Evolutionary conservation across 2,797 vertebrate genomes (phyloP).

Genomic region (Odontamblyopus lacepedii): DNA sequence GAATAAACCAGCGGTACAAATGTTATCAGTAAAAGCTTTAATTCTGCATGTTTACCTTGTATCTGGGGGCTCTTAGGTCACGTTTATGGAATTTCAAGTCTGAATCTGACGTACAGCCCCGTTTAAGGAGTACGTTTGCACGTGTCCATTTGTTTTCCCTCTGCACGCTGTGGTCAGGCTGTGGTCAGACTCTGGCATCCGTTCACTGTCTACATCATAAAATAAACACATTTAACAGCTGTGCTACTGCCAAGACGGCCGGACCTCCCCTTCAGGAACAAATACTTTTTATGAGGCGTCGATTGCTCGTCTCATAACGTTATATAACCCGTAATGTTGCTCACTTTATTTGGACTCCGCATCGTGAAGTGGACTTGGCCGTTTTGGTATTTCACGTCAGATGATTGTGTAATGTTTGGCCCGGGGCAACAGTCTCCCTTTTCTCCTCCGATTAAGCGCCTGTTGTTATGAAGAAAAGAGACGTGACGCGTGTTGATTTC

Average conservation of each 20-base stretch:
- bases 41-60: too few species aligned
- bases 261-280: background rate
- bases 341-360: conserved; percentile 12
- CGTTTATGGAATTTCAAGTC: too few species aligned
- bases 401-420: conserved; percentile 48
- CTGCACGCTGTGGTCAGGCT: background rate
- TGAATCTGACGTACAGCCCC: too few species aligned
- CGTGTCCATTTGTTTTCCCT: background rate
- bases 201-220: background rate
- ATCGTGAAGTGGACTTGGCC: conserved; percentile 50
- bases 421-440: conserved; percentile 22
- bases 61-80: too few species aligned
- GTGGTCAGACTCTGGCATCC: background rate
- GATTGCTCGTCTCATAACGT: conserved; percentile 14
- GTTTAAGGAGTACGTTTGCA: background rate
- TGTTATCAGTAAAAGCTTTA: too few species aligned
- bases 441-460: conserved; percentile 24
- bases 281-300: conserved; percentile 15
- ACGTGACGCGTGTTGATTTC: conserved; percentile 5
- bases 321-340: conserved; percentile 10
- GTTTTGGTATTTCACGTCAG: conserved; percentile 56
- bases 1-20: too few species aligned
- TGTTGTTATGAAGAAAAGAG: conserved; percentile 12
- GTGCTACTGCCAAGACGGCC: conserved; percentile 14
- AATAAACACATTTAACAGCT: background rate